phyloP scores from a whole-genome alignment of 2,113 vertebrate species.

The Macquaria ambigua region DNA sequence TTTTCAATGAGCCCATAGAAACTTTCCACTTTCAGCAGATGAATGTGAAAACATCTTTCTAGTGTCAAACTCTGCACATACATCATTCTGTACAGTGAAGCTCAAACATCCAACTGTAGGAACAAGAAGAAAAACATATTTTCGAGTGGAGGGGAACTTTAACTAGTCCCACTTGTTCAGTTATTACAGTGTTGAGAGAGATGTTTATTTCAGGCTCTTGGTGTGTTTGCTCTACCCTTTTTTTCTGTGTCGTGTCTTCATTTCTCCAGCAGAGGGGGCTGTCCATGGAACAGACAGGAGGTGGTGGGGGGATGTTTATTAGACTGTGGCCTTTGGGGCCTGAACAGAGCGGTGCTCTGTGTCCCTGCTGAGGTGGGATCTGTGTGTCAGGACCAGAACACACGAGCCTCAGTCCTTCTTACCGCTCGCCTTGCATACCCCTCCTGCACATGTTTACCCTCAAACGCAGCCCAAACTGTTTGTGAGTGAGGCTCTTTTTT shows the following conservation, averaged over 20 bases:
- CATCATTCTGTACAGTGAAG: too few relatives aligned
- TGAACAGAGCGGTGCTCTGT: slow-evolving; percentile 80
- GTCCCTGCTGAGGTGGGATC: slow-evolving; percentile 70
- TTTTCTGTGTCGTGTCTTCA: background rate
- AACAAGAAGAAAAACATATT: too few relatives aligned
- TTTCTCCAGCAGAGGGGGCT: slow-evolving; percentile 63
- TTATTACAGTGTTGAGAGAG: background rate
- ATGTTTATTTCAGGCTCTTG: slow-evolving; percentile 17
- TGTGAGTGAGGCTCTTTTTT: slow-evolving; percentile 80
- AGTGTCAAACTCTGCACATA: too few relatives aligned
- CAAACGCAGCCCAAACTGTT: slow-evolving; percentile 74
- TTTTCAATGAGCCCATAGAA: too few relatives aligned
- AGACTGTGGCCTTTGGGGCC: slow-evolving; percentile 60
- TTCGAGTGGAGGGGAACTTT: too few relatives aligned
- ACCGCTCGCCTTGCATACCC: slow-evolving; percentile 65
- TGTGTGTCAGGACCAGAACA: slow-evolving; percentile 80
- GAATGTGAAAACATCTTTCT: too few relatives aligned
- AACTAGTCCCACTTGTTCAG: background rate
- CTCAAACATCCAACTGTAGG: too few relatives aligned
- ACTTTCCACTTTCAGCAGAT: too few relatives aligned
- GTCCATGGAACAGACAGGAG: slow-evolving; percentile 16
- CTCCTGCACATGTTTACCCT: slow-evolving; percentile 80
- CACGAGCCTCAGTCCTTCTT: slow-evolving; percentile 77
- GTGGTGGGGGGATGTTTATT: slow-evolving; percentile 56
- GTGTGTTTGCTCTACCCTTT: background rate